Evolutionary conservation across 2,888 invertebrate genomes (phyloP), one percentile per base, ranked within the genome.

Genomic region (Prosopocoilus inquinatus): DNA sequence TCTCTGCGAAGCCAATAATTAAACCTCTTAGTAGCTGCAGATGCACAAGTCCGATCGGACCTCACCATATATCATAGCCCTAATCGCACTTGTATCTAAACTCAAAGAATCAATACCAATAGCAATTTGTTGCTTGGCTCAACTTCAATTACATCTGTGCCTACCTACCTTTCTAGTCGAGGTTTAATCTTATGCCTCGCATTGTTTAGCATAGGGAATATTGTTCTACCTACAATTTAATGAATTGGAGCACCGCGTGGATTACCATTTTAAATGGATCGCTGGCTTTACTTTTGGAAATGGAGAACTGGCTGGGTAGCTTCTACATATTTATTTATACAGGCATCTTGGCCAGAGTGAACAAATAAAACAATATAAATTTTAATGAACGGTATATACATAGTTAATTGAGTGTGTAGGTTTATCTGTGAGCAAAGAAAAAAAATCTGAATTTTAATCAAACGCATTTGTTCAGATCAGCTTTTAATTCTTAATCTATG

Each of bases 21-120:
- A 62, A 57, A 58, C 55, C 59, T 60, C 59, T 62, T 64, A 62
- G 64, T 62, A 62, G 62, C 60, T 51, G 50, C 44, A 58, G 62
- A 62, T 60, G 54, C 58, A 50, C 48, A 53, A 50, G 45, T 53
- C 50, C 54, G 60, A 60, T 60, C 59, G 57, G 55, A 28, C 53
- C 20, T 50, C 58, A 43, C 50, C 59, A 62, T 63, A 62, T 61
- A 63, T 63, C 63, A 63, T 63, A 61, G 52, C 41, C 43, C 50
- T 60, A 59, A 59, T 60, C 60, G 57, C 13, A 13, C 39, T 45
- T 57, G 57, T 57, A 60, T 62, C 60, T 62, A 55, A 50, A 57
- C 50, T 54, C 35, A 53, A 59, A 61, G 56, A 61, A 63, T 59
- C 58, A 59, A 57, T 63, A 60, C 59, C 51, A 55, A 56, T 53